phyloP scores from a whole-genome alignment of 2,888 invertebrate species.

The Lysandra bellargus region DNA sequence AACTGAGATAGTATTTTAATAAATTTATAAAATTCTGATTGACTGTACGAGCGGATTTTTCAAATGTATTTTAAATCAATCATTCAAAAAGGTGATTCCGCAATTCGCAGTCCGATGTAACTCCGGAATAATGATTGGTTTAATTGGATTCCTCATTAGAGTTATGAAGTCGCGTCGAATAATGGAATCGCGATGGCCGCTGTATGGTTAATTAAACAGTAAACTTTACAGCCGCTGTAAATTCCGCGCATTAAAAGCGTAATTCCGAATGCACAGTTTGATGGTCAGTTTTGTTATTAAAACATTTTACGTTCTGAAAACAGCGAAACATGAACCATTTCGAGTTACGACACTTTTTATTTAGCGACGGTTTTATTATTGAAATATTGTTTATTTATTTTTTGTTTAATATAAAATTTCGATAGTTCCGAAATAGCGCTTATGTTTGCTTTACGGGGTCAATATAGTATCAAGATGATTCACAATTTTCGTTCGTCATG shows the following conservation, averaged over 20 bases:
- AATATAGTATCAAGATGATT: too few species aligned
- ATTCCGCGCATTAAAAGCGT: neutral
- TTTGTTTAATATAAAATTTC: neutral
- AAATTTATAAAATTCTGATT: too few species aligned
- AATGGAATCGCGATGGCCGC: constrained; percentile 14
- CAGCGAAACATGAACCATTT: neutral
- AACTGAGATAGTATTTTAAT: too few species aligned
- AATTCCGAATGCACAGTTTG: neutral
- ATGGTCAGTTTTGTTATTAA: constrained; percentile 4
- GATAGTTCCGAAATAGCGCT: too few species aligned
- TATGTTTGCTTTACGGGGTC: too few species aligned
- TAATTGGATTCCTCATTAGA: neutral
- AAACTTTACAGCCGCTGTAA: neutral
- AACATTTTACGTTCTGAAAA: neutral
- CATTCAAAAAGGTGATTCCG: neutral
- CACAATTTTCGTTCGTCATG: too few species aligned
- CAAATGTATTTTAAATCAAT: neutral
- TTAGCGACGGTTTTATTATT: neutral
- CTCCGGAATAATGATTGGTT: constrained; percentile 15
- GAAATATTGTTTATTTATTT: neutral
- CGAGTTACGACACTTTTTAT: neutral
- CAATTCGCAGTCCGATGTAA: neutral
- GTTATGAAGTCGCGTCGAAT: constrained; percentile 6
- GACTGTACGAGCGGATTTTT: too few species aligned
- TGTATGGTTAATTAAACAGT: constrained; percentile 20